A percentile compares a stretch with the other conserved stretches of the same genome.
phyloP scores from a whole-genome alignment of 2,888 invertebrate genomes.

The Ceratothoa steindachneri region DNA sequence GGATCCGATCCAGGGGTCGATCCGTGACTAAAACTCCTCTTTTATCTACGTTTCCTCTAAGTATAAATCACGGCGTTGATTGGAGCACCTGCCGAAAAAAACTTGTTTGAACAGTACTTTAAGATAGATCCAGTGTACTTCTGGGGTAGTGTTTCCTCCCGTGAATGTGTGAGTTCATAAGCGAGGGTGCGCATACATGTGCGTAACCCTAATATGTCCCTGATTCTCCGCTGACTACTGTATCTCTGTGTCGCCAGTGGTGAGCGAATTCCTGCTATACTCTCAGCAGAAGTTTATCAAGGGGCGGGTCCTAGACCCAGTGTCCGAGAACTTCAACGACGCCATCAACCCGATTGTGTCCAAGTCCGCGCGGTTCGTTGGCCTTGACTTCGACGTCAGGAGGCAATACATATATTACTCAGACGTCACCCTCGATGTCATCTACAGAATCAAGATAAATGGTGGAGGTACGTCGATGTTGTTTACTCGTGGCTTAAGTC shows the following conservation, averaged over 20 bases:
- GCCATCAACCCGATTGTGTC: conserved; percentile 93
- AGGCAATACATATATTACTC: conserved; percentile 94
- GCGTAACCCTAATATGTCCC: too few relatives aligned
- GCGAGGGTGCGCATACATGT: too few relatives aligned
- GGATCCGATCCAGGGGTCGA: too few relatives aligned
- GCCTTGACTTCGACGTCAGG: conserved; percentile 85
- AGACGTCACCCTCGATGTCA: conserved; percentile 92
- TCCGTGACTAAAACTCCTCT: too few relatives aligned
- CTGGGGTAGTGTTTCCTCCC: too few relatives aligned
- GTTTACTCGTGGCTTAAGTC: neutral
- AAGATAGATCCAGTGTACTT: too few relatives aligned
- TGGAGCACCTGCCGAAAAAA: too few relatives aligned
- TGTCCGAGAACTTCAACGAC: conserved; percentile 85
- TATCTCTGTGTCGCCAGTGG: conserved; percentile 57
- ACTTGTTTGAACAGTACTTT: too few relatives aligned
- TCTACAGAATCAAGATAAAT: conserved; percentile 62
- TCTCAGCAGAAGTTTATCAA: conserved; percentile 93
- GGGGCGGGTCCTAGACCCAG: conserved; percentile 79
- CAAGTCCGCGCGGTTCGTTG: conserved; percentile 84
- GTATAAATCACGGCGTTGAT: too few relatives aligned
- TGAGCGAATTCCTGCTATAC: conserved; percentile 87
- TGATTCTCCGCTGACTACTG: too few relatives aligned
- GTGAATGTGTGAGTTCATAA: too few relatives aligned
- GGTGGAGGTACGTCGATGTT: conserved; percentile 56
- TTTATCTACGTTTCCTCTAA: too few relatives aligned